These are phyloP conservation scores for Anarsia innoxiella DNA, from an alignment of 2,888 invertebrate species.

Conservation along the genomic window DNA sequence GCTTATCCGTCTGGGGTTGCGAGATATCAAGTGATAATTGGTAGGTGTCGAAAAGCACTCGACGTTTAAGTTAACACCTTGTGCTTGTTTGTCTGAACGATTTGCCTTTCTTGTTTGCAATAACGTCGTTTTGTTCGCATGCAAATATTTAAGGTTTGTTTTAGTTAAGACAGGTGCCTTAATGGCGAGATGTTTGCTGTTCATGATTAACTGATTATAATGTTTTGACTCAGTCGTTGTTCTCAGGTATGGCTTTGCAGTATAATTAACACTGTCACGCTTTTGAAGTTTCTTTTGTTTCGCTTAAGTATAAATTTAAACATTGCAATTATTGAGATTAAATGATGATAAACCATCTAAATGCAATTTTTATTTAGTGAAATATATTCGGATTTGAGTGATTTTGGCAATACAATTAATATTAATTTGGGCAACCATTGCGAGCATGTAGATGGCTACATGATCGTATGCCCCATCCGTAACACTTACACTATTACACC, in stretches of 20 bases:
- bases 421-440: slow-evolving; percentile 30
- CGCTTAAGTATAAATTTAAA: no score
- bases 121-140: slow-evolving; percentile 46
- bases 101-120: slow-evolving; percentile 55
- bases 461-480: slow-evolving; percentile 54
- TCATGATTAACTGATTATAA: slow-evolving; percentile 16
- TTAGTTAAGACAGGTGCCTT: slow-evolving; percentile 48
- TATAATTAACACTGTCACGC: no score
- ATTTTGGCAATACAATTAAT: slow-evolving; percentile 20
- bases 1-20: slow-evolving; percentile 31
- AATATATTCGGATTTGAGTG: no score
- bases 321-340: no score
- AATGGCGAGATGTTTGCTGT: slow-evolving; percentile 20
- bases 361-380: no score
- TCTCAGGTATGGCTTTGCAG: slow-evolving; percentile 1
- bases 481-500: slow-evolving; percentile 52
- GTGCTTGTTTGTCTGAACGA: slow-evolving; percentile 30
- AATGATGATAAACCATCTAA: no score
- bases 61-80: slow-evolving; percentile 57
- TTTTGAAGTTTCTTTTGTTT: no score
- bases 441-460: slow-evolving; percentile 36
- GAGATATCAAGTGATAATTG: slow-evolving; percentile 65
- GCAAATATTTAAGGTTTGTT: slow-evolving; percentile 42
- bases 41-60: slow-evolving; percentile 58
- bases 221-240: slow-evolving; percentile 2